These are phyloP conservation scores for Betta splendens DNA, from an alignment of 2,797 vertebrate genomes.

Conservation along the genomic window DNA sequence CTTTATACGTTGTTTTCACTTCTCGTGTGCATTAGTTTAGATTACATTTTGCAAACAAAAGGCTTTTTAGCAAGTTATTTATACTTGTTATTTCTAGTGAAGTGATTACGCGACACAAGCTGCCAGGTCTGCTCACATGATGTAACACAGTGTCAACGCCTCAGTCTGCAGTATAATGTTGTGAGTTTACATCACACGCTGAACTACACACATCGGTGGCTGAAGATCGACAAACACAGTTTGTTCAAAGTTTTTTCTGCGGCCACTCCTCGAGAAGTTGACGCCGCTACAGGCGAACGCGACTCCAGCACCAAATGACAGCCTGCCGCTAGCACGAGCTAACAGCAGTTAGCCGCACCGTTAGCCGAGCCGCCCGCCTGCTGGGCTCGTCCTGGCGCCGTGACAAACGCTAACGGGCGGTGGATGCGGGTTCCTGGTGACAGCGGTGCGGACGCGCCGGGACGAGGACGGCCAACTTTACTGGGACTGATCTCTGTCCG, in stretches of 20 bases:
- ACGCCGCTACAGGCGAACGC: constrained; percentile 39
- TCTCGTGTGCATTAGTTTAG: no score
- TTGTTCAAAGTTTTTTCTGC: no score
- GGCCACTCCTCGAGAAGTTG: constrained; percentile 39
- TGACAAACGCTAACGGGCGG: background rate
- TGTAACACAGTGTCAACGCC: constrained; percentile 58
- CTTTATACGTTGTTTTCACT: no score
- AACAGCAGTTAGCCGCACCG: constrained; percentile 20
- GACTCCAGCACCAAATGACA: constrained; percentile 21
- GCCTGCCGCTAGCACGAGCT: constrained; percentile 21
- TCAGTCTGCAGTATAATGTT: rapidly evolving
- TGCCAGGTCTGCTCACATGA: constrained; percentile 37
- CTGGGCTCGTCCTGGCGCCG: background rate
- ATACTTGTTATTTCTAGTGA: no score
- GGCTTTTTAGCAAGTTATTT: no score
- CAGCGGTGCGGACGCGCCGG: rapidly evolving
- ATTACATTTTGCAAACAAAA: no score
- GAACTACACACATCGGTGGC: rapidly evolving
- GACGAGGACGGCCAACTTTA: rapidly evolving
- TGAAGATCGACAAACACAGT: rapidly evolving
- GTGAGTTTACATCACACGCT: rapidly evolving
- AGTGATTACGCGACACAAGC: background rate
- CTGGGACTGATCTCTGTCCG: background rate
- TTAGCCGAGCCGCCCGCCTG: background rate
- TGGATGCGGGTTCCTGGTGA: rapidly evolving